Percentiles rank a stretch among this genome's conserved stretches.
Evolutionary conservation across 2,888 invertebrate species (phyloP).

Genomic region (Pomacea canaliculata): DNA sequence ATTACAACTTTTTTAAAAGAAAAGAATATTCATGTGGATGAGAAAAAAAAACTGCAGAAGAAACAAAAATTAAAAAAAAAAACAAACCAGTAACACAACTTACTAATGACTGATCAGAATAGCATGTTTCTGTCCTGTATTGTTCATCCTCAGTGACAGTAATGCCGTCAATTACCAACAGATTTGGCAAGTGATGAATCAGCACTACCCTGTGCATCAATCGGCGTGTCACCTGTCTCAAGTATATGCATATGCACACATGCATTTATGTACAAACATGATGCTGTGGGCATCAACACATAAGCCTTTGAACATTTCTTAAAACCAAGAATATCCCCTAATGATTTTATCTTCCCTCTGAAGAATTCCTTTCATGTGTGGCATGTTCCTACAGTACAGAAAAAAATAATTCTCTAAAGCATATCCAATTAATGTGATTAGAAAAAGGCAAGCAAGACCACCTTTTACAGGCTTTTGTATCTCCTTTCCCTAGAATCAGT

Average conservation of each 20-base stretch:
- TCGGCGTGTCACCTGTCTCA: slow-evolving; percentile 62
- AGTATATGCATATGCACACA: not conserved
- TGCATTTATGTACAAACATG: not conserved
- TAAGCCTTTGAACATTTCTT: not conserved
- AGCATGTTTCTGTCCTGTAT: slow-evolving; percentile 67
- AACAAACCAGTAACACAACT: not conserved
- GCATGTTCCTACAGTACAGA: no score
- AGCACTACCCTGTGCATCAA: slow-evolving; percentile 66
- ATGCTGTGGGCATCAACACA: not conserved
- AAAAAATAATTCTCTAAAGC: no score
- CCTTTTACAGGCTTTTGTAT: no score
- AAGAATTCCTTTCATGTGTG: no score
- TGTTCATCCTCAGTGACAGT: slow-evolving; percentile 68
- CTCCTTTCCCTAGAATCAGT: no score
- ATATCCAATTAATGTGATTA: no score
- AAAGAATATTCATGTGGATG: no score
- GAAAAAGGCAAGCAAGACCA: no score
- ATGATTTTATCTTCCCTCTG: no score
- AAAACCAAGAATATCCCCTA: not conserved
- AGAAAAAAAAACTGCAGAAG: not conserved
- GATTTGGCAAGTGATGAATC: slow-evolving; percentile 63
- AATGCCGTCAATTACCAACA: slow-evolving; percentile 67
- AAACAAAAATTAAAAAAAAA: not conserved
- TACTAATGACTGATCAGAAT: slow-evolving; percentile 59
- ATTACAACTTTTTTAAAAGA: no score